Percentiles rank a stretch among this genome's conserved stretches.
Conservation (phyloP, 2,888 invertebrate species). For the Balanococcus diminutus region DNA sequence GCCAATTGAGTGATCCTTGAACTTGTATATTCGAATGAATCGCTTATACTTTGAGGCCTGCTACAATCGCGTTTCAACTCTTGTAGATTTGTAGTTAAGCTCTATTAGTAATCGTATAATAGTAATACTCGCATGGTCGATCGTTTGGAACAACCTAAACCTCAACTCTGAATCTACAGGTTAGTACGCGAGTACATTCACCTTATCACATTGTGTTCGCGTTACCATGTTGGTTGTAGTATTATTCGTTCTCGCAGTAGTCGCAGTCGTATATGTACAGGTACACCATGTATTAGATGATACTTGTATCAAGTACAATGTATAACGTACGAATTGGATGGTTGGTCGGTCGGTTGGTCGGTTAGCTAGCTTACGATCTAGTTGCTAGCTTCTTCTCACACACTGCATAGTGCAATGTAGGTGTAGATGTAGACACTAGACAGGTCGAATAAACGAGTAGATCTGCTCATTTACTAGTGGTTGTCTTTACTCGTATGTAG, state of each 20-base stretch:
- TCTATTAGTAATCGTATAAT: constrained; percentile 35
- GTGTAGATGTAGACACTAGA: not conserved
- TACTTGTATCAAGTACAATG: too few relatives aligned
- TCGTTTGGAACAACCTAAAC: constrained; percentile 52
- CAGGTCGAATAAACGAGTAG: not conserved
- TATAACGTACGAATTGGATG: not conserved
- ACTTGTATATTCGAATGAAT: too few relatives aligned
- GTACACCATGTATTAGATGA: too few relatives aligned
- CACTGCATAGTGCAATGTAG: not conserved
- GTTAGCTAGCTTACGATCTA: not conserved
- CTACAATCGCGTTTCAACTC: not conserved
- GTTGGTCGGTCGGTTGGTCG: not conserved
- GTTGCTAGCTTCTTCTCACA: not conserved
- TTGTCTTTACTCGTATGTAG: too few relatives aligned
- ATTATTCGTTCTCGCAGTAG: constrained; percentile 13
- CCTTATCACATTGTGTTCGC: constrained; percentile 42
- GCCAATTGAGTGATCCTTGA: too few relatives aligned
- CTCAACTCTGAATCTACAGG: constrained; percentile 44
- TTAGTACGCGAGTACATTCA: too few relatives aligned
- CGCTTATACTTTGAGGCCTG: not conserved
- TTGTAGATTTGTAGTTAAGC: not conserved
- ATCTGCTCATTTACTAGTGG: not conserved
- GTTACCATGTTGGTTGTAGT: not conserved
- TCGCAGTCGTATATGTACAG: too few relatives aligned
- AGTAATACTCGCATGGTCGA: constrained; percentile 48